Evolutionary conservation across 2,797 vertebrate genomes (phyloP).

Genomic region (Tamandua tetradactyla): DNA sequence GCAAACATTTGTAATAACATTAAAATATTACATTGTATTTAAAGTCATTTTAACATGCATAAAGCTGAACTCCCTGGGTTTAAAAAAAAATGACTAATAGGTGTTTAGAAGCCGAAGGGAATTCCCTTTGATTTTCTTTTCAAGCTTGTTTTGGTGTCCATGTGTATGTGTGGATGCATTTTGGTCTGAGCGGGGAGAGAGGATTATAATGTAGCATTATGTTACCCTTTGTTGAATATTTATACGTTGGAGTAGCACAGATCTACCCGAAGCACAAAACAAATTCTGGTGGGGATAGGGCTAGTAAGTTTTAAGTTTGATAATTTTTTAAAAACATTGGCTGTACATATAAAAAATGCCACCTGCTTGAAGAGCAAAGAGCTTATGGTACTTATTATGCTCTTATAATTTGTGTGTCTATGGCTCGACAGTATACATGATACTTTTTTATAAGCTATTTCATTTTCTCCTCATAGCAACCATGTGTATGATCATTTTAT

Average conservation of each 20-base stretch:
- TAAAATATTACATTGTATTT: constrained; percentile 38
- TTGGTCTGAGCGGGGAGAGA: background rate
- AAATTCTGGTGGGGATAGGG: background rate
- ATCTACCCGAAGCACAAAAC: background rate
- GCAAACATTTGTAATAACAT: background rate
- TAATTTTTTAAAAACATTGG: background rate
- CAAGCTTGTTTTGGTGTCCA: background rate
- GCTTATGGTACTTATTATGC: background rate
- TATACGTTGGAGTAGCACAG: background rate
- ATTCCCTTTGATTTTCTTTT: background rate
- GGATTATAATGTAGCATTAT: background rate
- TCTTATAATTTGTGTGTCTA: background rate
- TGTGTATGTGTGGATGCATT: background rate
- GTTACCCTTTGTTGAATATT: background rate
- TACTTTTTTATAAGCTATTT: background rate
- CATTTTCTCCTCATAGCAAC: constrained; percentile 14
- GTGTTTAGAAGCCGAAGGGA: constrained; percentile 31
- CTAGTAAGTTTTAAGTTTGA: background rate
- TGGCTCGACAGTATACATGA: background rate
- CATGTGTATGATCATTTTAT: background rate
- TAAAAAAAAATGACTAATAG: constrained; percentile 28
- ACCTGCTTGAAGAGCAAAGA: background rate
- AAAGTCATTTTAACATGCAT: constrained; percentile 42
- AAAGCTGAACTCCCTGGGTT: background rate
- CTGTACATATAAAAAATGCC: background rate